phyloP scores from a whole-genome alignment of 1,140 invertebrate species.

The Scaptomyza graminum region DNA sequence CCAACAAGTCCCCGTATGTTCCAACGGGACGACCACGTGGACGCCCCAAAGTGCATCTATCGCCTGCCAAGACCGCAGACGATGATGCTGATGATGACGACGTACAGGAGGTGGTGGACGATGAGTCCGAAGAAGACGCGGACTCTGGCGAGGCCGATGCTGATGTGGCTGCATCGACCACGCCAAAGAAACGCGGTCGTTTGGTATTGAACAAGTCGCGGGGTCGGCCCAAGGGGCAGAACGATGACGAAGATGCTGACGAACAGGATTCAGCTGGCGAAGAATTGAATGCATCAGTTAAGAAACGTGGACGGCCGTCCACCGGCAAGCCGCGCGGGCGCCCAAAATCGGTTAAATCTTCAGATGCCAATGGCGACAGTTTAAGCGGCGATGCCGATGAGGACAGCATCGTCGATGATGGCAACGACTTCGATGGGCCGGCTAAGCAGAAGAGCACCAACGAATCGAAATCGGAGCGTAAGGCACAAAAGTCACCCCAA shows the following conservation, averaged over 20 bases:
- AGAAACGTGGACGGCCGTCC: conserved; percentile 49
- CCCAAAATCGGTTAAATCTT: neutral
- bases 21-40: conserved; percentile 37
- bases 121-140: conserved; percentile 1
- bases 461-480: conserved; percentile 16
- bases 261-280: conserved; percentile 23
- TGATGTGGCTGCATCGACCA: conserved; percentile 10
- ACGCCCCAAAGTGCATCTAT: conserved; percentile 23
- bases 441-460: conserved; percentile 1
- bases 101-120: conserved; percentile 5
- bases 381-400: conserved; percentile 1
- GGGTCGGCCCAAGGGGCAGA: conserved; percentile 33
- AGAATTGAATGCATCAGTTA: conserved; percentile 15
- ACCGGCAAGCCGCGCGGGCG: neutral
- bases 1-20: conserved; percentile 16
- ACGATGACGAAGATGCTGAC: conserved; percentile 28
- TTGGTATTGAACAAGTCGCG: conserved; percentile 33
- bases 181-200: conserved; percentile 67
- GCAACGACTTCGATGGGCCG: neutral
- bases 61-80: neutral
- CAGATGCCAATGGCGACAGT: conserved; percentile 10
- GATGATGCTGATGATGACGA: conserved; percentile 24
- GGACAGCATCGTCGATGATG: neutral
- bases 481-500: conserved; percentile 16
- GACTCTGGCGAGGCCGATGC: conserved; percentile 1